Evolutionary conservation across 64 coral and sea anemone species (phyloP).

Genomic region (Hydrozoanthus tunicans): DNA sequence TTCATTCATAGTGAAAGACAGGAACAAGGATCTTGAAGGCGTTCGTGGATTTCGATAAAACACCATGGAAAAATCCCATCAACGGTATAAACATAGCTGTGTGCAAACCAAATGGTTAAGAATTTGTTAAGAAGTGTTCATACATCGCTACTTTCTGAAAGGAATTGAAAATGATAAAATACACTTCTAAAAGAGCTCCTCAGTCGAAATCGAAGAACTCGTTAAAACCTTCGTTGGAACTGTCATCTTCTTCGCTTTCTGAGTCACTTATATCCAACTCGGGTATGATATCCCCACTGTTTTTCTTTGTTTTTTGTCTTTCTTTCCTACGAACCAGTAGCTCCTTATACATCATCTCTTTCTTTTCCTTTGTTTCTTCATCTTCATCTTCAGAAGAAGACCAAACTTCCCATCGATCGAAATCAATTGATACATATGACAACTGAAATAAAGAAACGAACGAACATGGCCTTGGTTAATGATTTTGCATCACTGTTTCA

Average conservation of each 20-base stretch:
- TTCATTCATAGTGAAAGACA: too few species aligned
- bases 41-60: too few species aligned
- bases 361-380: constrained; percentile 34
- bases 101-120: too few species aligned
- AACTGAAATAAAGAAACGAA: constrained; percentile 39
- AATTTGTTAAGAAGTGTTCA: too few species aligned
- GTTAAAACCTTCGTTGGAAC: constrained; percentile 19
- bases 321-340: not conserved
- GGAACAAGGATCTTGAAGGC: too few species aligned
- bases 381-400: constrained; percentile 75
- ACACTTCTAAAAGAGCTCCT: not conserved
- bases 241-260: constrained; percentile 19
- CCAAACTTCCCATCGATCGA: constrained; percentile 92
- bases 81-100: too few species aligned
- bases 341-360: constrained; percentile 4
- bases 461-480: not conserved
- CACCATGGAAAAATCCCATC: too few species aligned
- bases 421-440: constrained; percentile 70
- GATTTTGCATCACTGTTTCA: not conserved
- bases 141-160: not conserved
- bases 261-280: constrained; percentile 38
- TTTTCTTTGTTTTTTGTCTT: constrained; percentile 12
- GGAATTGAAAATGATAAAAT: not conserved
- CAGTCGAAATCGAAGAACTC: constrained; percentile 43
- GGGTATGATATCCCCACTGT: constrained; percentile 9